Base-by-base conservation (phyloP, 2,113 vertebrate species). In the Aegypius monachus region DNA sequence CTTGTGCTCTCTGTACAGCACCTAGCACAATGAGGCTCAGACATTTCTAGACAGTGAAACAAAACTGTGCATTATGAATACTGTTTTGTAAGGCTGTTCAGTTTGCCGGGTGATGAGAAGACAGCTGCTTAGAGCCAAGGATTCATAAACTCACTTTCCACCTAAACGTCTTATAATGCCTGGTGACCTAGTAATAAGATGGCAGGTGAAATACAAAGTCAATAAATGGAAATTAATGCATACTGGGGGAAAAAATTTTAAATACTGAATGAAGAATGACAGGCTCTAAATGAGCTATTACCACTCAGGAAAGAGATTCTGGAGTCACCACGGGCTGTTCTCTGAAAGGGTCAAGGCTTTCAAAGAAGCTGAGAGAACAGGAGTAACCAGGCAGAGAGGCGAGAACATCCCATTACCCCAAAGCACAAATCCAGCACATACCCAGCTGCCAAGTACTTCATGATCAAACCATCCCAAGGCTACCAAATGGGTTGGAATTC, bases 151-250 rank as follows among this genome's bases (percentile, higher is more conserved):
- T 79, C 40, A 20, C 3, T 75, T 82, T 94, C 48, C 47, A 92
- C 62, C 40, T 31, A 29, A 81, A 92, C 23, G 66, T 84, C 67
- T 50, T 71, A 31, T 20, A 77, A 62, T 22, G 78, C 40, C 78
- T 70, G 34, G 36, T 66, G 59, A 66, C 68, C 66, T 58, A 75
- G 40, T 40, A 91, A 48, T 66, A 90, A 85, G 31, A 81, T 34
- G 27, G 73, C 85, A 96, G 68, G 70, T 87, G 73, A 95, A 81
- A 92, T 40, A 78, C 34, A 66, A 92, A 93, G 91, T 81, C 91
- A 92, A 81, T 90, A 92, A 72, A 93, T 95, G 88, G 65, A 95
- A 92, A 97, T 87, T 52, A 90, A 92, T 93, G 81, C 78, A 85
- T 78, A 66, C 16, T 56, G 27, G 27, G 16, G 55, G 11, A 71